These are phyloP conservation scores for Epirrita christyi DNA, from an alignment of 2,888 invertebrate species.

Conservation along the genomic window DNA sequence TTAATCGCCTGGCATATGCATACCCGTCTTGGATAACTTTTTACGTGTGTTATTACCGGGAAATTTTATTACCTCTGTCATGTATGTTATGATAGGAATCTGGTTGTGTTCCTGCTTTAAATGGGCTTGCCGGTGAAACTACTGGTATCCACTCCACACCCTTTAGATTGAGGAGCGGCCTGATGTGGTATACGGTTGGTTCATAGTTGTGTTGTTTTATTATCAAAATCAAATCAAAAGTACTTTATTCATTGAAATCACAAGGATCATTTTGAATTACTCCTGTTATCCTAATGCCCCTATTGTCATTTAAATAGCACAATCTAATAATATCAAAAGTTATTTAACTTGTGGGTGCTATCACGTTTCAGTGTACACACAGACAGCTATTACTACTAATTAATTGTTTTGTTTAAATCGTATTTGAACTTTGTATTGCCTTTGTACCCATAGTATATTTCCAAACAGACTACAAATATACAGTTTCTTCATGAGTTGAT, in stretches of 20 bases:
- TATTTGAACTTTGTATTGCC: too few relatives aligned
- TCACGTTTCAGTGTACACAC: too few relatives aligned
- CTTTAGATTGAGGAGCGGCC: slow-evolving; percentile 16
- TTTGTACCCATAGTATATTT: slow-evolving; percentile 14
- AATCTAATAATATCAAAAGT: not conserved
- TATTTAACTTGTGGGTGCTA: not conserved
- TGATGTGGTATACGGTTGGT: not conserved
- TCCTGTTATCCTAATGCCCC: not conserved
- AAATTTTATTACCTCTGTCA: not conserved
- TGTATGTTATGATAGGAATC: not conserved
- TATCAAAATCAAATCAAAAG: too few relatives aligned
- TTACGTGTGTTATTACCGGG: slow-evolving; percentile 1
- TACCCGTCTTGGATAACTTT: slow-evolving; percentile 2
- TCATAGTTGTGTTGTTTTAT: slow-evolving; percentile 8
- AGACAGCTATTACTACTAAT: too few relatives aligned
- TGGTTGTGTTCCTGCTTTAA: not conserved
- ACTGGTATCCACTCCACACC: slow-evolving; percentile 6
- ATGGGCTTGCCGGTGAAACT: not conserved
- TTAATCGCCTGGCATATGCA: not conserved
- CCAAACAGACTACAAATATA: slow-evolving; percentile 50
- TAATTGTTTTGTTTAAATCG: too few relatives aligned
- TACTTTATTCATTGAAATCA: too few relatives aligned
- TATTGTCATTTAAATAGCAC: slow-evolving; percentile 1
- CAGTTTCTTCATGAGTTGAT: slow-evolving; percentile 47
- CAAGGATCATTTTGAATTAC: too few relatives aligned